phyloP scores from a whole-genome alignment of 2,113 vertebrate genomes.

The Egretta garzetta region DNA sequence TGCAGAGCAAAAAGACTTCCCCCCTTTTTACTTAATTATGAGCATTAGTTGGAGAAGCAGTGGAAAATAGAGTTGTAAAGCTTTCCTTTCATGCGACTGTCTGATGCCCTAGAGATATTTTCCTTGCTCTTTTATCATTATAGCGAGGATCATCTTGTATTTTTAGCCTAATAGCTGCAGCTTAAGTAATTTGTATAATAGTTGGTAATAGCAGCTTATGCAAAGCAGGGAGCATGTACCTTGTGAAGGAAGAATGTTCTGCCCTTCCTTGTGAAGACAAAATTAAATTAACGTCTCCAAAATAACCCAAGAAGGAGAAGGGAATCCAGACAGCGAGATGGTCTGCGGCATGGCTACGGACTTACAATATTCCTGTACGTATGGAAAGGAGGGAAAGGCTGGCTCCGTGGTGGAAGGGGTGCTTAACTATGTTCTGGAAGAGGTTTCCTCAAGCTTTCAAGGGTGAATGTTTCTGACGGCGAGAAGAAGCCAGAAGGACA shows the following conservation, averaged over 20 bases:
- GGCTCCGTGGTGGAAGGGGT: not conserved
- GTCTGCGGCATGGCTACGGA: fast-evolving
- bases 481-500: not conserved
- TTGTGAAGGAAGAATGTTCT: not conserved
- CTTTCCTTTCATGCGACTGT: not conserved
- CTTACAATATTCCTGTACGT: fast-evolving
- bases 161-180: conserved; percentile 8
- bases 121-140: not conserved
- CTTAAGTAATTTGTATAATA: conserved; percentile 1
- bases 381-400: not conserved
- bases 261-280: not conserved
- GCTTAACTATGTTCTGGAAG: not conserved
- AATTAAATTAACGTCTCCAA: not conserved
- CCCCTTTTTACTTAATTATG: not conserved
- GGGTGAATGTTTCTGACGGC: not conserved
- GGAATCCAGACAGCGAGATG: not conserved
- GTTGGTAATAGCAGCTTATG: not conserved
- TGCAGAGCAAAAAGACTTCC: not conserved
- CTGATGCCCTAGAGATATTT: not conserved
- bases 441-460: not conserved
- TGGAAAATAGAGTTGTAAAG: not conserved
- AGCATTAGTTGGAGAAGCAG: not conserved
- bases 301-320: not conserved
- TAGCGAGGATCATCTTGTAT: not conserved
- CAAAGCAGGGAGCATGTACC: not conserved